Percentiles rank a stretch among this genome's conserved stretches.
These are phyloP conservation scores for Triplophysa siluroides DNA, from an alignment of 2,113 vertebrate genomes.

Conservation along the genomic window DNA sequence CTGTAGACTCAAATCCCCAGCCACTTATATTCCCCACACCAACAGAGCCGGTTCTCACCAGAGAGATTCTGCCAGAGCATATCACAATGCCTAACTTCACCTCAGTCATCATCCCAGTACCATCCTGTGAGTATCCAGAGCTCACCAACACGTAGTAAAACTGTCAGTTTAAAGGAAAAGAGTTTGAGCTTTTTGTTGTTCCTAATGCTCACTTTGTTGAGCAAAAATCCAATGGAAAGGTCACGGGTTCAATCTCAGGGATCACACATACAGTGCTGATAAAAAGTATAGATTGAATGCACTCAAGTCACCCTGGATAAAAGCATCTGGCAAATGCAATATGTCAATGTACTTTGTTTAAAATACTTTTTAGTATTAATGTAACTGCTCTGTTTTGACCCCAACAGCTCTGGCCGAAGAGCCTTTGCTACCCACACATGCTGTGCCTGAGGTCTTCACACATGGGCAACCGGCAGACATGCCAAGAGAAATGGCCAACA, in stretches of 20 bases:
- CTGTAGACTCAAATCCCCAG: constrained; percentile 33
- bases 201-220: no score
- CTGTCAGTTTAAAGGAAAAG: neutral
- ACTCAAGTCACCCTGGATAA: no score
- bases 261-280: no score
- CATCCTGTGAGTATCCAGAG: constrained; percentile 54
- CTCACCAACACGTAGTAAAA: neutral
- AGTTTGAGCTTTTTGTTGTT: no score
- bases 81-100: constrained; percentile 53
- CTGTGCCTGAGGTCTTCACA: constrained; percentile 64
- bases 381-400: constrained; percentile 33
- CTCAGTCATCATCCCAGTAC: constrained; percentile 59
- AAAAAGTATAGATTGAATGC: no score
- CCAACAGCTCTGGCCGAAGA: constrained; percentile 54
- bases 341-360: no score
- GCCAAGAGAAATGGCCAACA: constrained; percentile 47
- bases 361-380: no score
- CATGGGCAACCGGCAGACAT: constrained; percentile 51
- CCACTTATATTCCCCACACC: constrained; percentile 35
- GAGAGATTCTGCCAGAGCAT: constrained; percentile 45
- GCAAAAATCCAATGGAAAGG: no score
- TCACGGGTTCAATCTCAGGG: no score
- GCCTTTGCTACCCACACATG: constrained; percentile 58
- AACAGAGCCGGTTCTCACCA: constrained; percentile 27
- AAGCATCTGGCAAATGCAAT: no score